These are phyloP conservation scores for Noctuana brunneofusca DNA, from an alignment of 2,888 invertebrate genomes.

Conservation along the genomic window DNA sequence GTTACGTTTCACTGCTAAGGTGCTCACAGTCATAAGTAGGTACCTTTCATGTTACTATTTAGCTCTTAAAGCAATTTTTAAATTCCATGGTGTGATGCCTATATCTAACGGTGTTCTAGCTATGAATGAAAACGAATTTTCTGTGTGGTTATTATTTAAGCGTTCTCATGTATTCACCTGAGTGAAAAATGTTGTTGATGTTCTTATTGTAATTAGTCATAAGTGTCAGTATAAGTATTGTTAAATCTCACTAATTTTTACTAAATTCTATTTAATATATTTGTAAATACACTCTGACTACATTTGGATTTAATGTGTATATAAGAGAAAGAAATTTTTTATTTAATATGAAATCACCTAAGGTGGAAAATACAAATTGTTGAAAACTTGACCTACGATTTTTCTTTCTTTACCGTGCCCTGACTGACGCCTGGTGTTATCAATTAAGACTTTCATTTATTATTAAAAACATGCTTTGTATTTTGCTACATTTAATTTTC, in stretches of 20 bases:
- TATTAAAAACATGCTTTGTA: too few species aligned
- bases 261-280: slow-evolving; percentile 83
- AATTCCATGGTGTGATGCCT: slow-evolving; percentile 46
- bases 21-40: slow-evolving; percentile 45
- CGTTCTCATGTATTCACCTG: slow-evolving; percentile 71
- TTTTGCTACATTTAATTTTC: too few species aligned
- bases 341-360: slow-evolving; percentile 80
- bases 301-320: slow-evolving; percentile 82
- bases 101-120: slow-evolving; percentile 62
- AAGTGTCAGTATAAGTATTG: slow-evolving; percentile 72
- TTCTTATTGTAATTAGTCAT: slow-evolving; percentile 74
- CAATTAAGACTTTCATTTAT: too few species aligned
- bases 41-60: slow-evolving; percentile 53
- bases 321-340: slow-evolving; percentile 78
- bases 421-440: not conserved
- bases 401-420: slow-evolving; percentile 45
- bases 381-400: slow-evolving; percentile 66
- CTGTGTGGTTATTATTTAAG: slow-evolving; percentile 65
- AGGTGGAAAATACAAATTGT: slow-evolving; percentile 82
- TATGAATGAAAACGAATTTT: slow-evolving; percentile 66
- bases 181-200: slow-evolving; percentile 81
- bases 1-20: slow-evolving; percentile 45
- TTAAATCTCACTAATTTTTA: slow-evolving; percentile 83
- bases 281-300: slow-evolving; percentile 83
- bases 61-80: slow-evolving; percentile 48